Percentiles rank a stretch among this genome's conserved stretches.
These are phyloP conservation scores for Notiomystis cincta DNA, from an alignment of 2,113 vertebrate species.

Conservation along the genomic window DNA sequence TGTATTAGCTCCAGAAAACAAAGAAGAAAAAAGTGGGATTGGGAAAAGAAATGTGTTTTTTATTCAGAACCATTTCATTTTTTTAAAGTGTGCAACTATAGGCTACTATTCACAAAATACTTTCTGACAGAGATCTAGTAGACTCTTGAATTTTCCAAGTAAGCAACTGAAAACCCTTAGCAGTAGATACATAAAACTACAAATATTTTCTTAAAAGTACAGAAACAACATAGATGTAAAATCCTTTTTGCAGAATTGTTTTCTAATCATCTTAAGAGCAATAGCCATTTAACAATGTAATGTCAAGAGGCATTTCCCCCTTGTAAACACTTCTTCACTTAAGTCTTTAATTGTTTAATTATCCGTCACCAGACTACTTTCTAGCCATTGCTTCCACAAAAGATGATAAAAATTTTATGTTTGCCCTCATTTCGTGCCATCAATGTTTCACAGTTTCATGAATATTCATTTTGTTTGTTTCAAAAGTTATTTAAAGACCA, in stretches of 20 bases:
- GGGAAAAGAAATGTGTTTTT: not conserved
- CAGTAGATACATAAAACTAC: not conserved
- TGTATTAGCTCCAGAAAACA: not conserved
- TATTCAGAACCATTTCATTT: not conserved
- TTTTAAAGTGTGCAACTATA: not conserved
- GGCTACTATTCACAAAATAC: not conserved
- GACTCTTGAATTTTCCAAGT: not conserved
- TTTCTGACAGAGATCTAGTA: not conserved
- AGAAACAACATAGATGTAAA: not conserved
- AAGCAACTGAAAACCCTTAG: not conserved
- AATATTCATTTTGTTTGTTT: slow-evolving; percentile 21
- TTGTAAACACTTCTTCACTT: not conserved
- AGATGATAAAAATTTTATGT: not conserved
- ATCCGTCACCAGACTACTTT: not conserved
- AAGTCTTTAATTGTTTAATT: not conserved
- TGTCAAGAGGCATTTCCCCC: not conserved
- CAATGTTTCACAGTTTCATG: not conserved
- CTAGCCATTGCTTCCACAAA: not conserved
- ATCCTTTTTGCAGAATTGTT: not conserved
- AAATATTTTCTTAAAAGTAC: not conserved
- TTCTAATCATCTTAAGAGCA: not conserved
- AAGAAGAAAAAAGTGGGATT: not conserved
- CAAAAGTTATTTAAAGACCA: slow-evolving; percentile 8
- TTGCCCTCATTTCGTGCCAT: not conserved
- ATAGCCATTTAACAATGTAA: not conserved